Percentiles rank a stretch among this genome's conserved stretches.
Conservation (phyloP, 2,888 invertebrate species). For the Julus scandinavius region DNA sequence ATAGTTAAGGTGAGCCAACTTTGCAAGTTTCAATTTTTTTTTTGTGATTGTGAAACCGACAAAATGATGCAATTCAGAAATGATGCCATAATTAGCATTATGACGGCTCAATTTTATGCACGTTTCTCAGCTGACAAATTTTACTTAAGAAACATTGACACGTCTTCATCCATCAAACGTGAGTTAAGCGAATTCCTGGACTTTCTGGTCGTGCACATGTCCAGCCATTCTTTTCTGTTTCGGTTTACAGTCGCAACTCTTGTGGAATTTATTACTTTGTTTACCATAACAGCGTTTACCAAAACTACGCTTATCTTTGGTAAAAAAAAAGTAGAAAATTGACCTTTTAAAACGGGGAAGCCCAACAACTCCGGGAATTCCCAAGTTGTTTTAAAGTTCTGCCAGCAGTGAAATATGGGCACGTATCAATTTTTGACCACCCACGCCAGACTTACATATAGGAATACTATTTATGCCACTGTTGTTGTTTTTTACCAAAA, state of each 20-base stretch:
- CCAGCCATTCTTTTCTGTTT: neutral
- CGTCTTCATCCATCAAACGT: neutral
- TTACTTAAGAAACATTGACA: neutral
- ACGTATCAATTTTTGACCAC: neutral
- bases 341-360: conserved; percentile 33
- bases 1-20: conserved; percentile 41
- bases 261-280: conserved; percentile 9
- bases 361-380: conserved; percentile 24
- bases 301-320: neutral
- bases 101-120: conserved; percentile 5
- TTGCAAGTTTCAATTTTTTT: neutral
- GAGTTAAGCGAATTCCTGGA: neutral
- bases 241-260: conserved; percentile 3
- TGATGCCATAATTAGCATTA: neutral
- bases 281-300: neutral
- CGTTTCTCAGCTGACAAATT: neutral
- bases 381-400: neutral
- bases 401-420: neutral
- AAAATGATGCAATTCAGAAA: neutral
- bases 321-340: neutral
- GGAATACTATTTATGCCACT: neutral
- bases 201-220: neutral
- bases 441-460: neutral
- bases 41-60: neutral
- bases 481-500: neutral